Evolutionary conservation across 2,797 vertebrate species (phyloP), one percentile per base, ranked within the genome.

Genomic region (Fringilla coelebs): DNA sequence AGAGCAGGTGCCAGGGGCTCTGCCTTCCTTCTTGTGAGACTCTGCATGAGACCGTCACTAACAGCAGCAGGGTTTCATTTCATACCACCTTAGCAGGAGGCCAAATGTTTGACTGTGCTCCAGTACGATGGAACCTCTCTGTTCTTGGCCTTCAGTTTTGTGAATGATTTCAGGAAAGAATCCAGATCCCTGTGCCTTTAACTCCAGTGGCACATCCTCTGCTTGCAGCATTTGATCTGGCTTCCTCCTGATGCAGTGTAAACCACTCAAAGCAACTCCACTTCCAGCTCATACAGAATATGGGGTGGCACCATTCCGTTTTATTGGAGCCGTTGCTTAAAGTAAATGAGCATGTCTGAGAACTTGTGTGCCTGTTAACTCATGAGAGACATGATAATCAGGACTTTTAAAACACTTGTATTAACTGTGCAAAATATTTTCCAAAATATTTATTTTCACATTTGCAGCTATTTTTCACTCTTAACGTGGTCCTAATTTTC

Each of bases 271-370:
- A 78, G 54, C 46, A 62, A 1, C 31, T 84, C 28, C 18, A 3
- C 22, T 72, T 85, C 25, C 46, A 85, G 61, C n/a, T 91, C 31
- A 6, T 32, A 19, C 0, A 0, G 38, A 72, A 31, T 32, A 21
- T 9, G 6, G 40, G 0, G 0, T 65, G 66, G 22, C 28, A 48
- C 46, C 0, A 0, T 54, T 77, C 85, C 25, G 19, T 66, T 75
- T 73, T 65, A 18, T 5, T 66, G 58, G 18, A 68, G 32, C 32
- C 24, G 28, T 36, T 58, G 8, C 31, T 68, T 29, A 49, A 77
- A 65, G 38, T 29, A 80, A 92, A 68, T 19, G 10, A 88, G 7
- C 29, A 18, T 36, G 10, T 87, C 62, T 94, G 89, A 91, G 80
- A 94, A 72, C 17, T 20, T 13, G 1, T 14, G 10, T 32, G 6